These are phyloP conservation scores for Ernsta delagoae DNA, from an alignment of 2,888 invertebrate species.

Conservation along the genomic window DNA sequence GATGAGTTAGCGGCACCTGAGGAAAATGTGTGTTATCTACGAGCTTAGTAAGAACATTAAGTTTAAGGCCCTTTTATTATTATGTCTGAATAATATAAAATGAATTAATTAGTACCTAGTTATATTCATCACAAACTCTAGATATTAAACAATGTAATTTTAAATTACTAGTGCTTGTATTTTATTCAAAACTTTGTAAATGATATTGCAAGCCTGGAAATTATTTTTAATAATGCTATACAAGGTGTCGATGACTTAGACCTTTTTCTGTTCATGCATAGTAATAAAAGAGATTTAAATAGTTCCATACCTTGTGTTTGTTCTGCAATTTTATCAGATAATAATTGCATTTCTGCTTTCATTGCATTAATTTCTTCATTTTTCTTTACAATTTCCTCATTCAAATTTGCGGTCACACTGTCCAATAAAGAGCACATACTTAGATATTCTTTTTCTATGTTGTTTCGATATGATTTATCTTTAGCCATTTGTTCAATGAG, in stretches of 20 bases:
- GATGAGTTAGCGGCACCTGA: conserved; percentile 67
- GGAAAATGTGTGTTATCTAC: too few species aligned
- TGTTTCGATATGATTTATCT: not conserved
- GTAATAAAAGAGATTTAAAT: not conserved
- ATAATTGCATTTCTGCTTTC: conserved; percentile 1
- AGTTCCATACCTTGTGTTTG: not conserved
- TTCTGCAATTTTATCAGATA: not conserved
- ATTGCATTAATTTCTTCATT: conserved; percentile 2
- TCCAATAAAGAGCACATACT: not conserved
- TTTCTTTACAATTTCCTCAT: not conserved
- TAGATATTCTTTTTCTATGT: conserved; percentile 4
- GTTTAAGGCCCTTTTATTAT: too few species aligned
- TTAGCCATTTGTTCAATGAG: not conserved
- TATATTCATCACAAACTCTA: too few species aligned
- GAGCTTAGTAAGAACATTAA: too few species aligned
- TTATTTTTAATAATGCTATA: conserved; percentile 49
- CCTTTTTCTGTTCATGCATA: not conserved
- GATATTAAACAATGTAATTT: too few species aligned
- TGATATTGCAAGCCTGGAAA: conserved; percentile 57
- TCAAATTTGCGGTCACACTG: conserved; percentile 4
- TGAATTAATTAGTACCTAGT: too few species aligned
- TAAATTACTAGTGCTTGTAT: too few species aligned
- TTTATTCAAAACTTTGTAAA: conserved; percentile 50
- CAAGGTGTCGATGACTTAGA: conserved; percentile 50
- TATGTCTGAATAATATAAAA: too few species aligned